phyloP scores from a whole-genome alignment of 2,888 invertebrate genomes.

The Hydrotaea cyrtoneurina region DNA sequence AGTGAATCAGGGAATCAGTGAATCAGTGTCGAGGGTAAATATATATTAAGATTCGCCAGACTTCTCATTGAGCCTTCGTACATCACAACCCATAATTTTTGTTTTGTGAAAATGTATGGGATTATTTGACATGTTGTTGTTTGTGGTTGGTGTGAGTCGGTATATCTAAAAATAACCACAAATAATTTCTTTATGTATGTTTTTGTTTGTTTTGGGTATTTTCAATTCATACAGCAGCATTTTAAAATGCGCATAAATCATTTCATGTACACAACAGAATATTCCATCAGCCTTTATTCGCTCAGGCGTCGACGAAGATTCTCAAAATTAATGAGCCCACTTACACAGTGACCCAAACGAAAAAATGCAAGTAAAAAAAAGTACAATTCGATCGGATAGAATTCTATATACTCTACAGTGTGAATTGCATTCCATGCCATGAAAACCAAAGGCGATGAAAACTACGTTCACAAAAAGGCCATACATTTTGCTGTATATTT shows the following conservation, averaged over 20 bases:
- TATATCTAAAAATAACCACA: not conserved
- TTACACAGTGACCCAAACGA: not conserved
- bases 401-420: too few species aligned
- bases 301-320: not conserved
- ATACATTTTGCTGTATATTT: too few species aligned
- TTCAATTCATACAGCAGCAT: not conserved
- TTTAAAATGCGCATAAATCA: slow-evolving; percentile 46
- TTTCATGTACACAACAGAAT: slow-evolving; percentile 35
- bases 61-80: not conserved
- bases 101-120: not conserved
- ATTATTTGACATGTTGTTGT: slow-evolving; percentile 10
- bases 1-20: too few species aligned
- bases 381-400: too few species aligned
- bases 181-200: not conserved
- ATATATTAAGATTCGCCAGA: too few species aligned
- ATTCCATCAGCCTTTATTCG: slow-evolving; percentile 43
- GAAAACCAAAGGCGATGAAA: too few species aligned
- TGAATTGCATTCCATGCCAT: too few species aligned
- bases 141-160: slow-evolving; percentile 5
- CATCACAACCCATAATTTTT: not conserved
- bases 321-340: slow-evolving; percentile 30
- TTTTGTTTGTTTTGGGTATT: not conserved
- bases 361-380: not conserved
- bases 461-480: too few species aligned
- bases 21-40: too few species aligned